Evolutionary conservation across 2,797 vertebrate genomes (phyloP).

Genomic region (Tachyglossus aculeatus): DNA sequence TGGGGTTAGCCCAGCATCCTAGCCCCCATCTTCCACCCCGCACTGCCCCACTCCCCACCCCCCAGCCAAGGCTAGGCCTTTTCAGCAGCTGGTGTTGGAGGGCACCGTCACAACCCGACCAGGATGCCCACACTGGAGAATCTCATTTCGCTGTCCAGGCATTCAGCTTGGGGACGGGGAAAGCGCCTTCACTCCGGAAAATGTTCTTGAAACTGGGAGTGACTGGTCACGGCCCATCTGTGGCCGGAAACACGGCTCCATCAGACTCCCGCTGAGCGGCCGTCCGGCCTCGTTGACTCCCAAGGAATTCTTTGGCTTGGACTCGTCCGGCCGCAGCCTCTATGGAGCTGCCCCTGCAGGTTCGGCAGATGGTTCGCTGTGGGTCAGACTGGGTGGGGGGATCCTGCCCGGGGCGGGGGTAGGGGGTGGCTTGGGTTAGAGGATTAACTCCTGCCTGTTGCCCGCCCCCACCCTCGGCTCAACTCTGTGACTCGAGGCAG

Average conservation of each 20-base stretch:
- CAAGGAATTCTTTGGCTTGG: not conserved
- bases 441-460: not conserved
- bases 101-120: no score
- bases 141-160: not conserved
- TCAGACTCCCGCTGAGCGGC: not conserved
- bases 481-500: not conserved
- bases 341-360: not conserved
- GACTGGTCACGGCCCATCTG: not conserved
- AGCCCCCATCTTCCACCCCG: no score
- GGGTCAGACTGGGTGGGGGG: not conserved
- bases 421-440: not conserved
- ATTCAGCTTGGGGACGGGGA: not conserved
- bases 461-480: not conserved
- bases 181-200: not conserved
- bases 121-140: no score
- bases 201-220: not conserved
- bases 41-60: no score
- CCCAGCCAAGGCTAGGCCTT: no score
- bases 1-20: no score
- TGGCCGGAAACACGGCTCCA: not conserved
- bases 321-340: not conserved
- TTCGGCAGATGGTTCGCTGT: not conserved
- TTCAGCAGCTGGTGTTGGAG: no score
- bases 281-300: not conserved
- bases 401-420: no score